Conservation (phyloP, 53 echinoderm and acorn worm species). For the Luidia sarsii region DNA sequence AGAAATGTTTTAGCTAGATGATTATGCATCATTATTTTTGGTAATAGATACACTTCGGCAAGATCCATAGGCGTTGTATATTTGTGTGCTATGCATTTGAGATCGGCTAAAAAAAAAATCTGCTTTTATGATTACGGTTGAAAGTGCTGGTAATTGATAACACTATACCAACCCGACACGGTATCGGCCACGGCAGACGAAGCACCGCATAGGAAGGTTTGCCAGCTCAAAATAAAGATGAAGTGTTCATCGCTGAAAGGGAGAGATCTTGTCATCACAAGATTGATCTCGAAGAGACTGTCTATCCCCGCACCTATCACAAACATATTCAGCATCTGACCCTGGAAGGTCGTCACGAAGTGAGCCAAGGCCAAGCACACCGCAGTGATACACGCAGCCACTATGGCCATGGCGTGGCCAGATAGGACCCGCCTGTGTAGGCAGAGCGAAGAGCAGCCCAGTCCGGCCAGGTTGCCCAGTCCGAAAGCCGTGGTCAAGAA, state of each 20-base stretch:
- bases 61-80: too few relatives aligned
- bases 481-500: constrained; percentile 9
- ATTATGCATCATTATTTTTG: too few relatives aligned
- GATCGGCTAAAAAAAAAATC: neutral
- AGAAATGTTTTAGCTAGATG: too few relatives aligned
- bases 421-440: neutral
- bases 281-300: neutral
- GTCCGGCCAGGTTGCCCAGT: constrained; percentile 20
- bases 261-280: neutral
- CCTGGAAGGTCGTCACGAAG: neutral
- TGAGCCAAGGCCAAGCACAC: neutral
- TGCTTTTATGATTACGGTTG: neutral
- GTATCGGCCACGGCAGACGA: neutral
- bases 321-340: neutral
- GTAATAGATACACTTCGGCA: too few relatives aligned
- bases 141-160: too few relatives aligned
- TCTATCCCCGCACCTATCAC: neutral
- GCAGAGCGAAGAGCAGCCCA: neutral
- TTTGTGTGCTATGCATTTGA: too few relatives aligned
- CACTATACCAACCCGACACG: neutral
- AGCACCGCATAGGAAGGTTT: neutral
- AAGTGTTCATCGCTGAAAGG: constrained; percentile 2
- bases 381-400: neutral
- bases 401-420: neutral
- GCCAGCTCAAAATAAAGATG: constrained; percentile 4